Conservation (phyloP, 2,797 vertebrate genomes). For the Gephyroberyx darwinii region DNA sequence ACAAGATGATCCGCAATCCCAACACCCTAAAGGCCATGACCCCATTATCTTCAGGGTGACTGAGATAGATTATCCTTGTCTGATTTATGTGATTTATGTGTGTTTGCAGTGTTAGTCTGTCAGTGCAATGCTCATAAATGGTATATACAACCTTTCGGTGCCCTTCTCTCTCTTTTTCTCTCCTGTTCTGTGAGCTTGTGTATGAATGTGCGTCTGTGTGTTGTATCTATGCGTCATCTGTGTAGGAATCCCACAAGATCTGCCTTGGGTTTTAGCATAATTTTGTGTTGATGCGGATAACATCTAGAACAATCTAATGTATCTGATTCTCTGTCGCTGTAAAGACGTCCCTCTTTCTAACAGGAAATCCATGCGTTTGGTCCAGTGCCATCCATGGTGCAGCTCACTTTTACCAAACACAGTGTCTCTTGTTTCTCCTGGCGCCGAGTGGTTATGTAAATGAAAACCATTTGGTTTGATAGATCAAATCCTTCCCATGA, state of each 20-base stretch:
- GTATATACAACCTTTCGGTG: neutral
- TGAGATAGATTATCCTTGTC: neutral
- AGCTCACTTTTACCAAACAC: slow-evolving; percentile 56
- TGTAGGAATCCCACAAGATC: slow-evolving; percentile 32
- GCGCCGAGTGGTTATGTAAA: slow-evolving; percentile 77
- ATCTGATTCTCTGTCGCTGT: slow-evolving; percentile 21
- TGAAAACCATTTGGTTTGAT: slow-evolving; percentile 78
- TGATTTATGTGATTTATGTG: slow-evolving; percentile 13
- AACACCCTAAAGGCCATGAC: slow-evolving; percentile 98
- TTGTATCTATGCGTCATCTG: neutral
- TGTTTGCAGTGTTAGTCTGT: neutral
- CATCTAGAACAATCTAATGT: slow-evolving; percentile 35
- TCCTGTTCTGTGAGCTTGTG: slow-evolving; percentile 7
- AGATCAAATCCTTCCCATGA: slow-evolving; percentile 70
- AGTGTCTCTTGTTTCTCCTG: slow-evolving; percentile 76
- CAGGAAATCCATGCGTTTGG: slow-evolving; percentile 53
- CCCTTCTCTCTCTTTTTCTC: slow-evolving; percentile 4
- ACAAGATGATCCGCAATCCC: slow-evolving; percentile 99
- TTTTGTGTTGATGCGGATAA: slow-evolving; percentile 41
- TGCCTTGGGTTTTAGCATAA: slow-evolving; percentile 31
- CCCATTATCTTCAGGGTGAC: slow-evolving; percentile 94
- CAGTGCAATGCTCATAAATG: neutral
- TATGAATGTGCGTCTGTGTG: slow-evolving; percentile 27
- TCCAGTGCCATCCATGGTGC: slow-evolving; percentile 55
- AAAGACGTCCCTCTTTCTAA: slow-evolving; percentile 19